These are phyloP conservation scores for Belonocnema kinseyi DNA, from an alignment of 1,140 invertebrate genomes.

Conservation along the genomic window DNA sequence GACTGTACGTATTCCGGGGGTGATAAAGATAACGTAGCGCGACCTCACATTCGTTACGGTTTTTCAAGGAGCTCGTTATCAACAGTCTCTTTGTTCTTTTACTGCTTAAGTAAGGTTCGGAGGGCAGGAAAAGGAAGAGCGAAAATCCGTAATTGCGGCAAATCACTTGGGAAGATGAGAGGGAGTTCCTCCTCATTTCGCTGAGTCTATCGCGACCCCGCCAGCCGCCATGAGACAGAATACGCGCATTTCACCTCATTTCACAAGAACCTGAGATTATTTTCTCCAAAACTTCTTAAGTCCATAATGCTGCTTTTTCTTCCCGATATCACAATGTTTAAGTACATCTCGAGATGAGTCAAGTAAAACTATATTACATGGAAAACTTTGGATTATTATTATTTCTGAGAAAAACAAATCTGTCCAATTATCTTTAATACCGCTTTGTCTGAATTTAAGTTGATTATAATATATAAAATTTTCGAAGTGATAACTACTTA, in stretches of 20 bases:
- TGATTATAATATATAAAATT: no score
- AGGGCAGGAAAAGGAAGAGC: constrained; percentile 30
- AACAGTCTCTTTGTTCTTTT: constrained; percentile 32
- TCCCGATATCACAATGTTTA: constrained; percentile 2
- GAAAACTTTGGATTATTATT: no score
- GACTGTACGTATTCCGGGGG: constrained; percentile 9
- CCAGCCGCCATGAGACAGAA: background rate
- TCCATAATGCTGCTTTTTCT: background rate
- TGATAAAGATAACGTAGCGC: constrained; percentile 22
- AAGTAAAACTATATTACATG: background rate
- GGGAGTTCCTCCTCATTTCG: background rate
- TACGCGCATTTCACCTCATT: constrained; percentile 17
- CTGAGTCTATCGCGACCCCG: background rate
- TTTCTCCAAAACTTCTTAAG: background rate
- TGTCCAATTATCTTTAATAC: no score
- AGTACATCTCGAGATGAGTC: background rate
- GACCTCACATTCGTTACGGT: constrained; percentile 44
- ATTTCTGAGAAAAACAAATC: no score
- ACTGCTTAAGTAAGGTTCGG: constrained; percentile 31
- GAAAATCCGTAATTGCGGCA: constrained; percentile 29
- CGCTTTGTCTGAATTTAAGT: no score
- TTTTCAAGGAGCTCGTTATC: constrained; percentile 54
- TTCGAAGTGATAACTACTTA: no score
- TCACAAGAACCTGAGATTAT: constrained; percentile 3
- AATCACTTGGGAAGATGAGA: constrained; percentile 27